Base-by-base conservation (phyloP, 1,140 invertebrate genomes). In the Teleopsis dalmanni region DNA sequence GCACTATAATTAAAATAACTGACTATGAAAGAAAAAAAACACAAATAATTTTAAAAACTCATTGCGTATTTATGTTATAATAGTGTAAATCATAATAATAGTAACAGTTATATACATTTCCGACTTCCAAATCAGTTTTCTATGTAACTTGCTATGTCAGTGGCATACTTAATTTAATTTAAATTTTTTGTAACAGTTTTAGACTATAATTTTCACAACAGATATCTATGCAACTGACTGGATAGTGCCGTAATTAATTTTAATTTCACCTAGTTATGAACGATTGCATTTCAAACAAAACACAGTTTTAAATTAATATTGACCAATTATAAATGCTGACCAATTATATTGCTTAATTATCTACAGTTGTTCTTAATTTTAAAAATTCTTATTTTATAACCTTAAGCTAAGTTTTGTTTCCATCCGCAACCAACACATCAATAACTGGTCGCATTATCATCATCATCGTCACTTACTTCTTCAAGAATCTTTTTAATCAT, bases 401-500 rank as follows among this genome's bases (percentile, higher is more conserved):
- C 10, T 10, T 18, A 19, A n/a, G 11, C 16, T 19, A 9, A 19
- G 9, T n/a, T 36, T 37, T 14, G 27, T 16, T 31, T 43, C 8
- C 9, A 7, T 43, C 10, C 7, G 31, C 7, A 8, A 29, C 13
- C 13, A 29, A 8, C 14, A 29, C 16, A 43, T 43, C 26, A 29
- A 10, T 14, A 25, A 43, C 25, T 27, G n/a, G n/a, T n/a, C 23
- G 22, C 18, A 31, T 19, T 29, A 9, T 52, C 53, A 16, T 55
- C 52, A 9, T 54, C 49, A 2, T 54, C 54, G 8, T 62, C 55
- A 19, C 57, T 50, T 2, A 54, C 35, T 3, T 50, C 52, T 16
- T 53, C 53, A 6, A 66, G 44, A 33, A 67, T 67, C 11, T 64
- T 48, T 27, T 67, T 33, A 16, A 67, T 59, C 2, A 64, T 40